These are phyloP conservation scores for Thalassoma bifasciatum DNA, from an alignment of 2,113 vertebrate genomes.

Conservation along the genomic window DNA sequence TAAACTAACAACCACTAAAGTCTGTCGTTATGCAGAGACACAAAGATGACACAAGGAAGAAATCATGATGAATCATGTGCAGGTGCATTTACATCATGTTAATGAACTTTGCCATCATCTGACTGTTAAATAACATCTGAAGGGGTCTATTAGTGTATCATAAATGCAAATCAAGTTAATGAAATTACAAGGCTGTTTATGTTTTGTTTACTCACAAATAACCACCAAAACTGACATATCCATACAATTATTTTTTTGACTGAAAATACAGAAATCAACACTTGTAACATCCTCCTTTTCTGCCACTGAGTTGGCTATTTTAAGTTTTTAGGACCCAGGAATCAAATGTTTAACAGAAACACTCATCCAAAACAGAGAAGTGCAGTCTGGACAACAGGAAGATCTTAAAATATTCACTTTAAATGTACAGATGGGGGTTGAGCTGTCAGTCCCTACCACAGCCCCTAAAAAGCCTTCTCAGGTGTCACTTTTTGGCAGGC, in stretches of 20 bases:
- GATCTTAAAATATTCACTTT: neutral
- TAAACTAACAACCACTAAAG: constrained; percentile 45
- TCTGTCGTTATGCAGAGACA: constrained; percentile 30
- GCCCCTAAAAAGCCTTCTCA: constrained; percentile 10
- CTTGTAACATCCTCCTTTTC: no score
- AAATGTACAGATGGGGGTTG: neutral
- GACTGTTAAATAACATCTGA: no score
- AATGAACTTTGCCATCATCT: no score
- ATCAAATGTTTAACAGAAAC: neutral
- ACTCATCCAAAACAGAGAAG: neutral
- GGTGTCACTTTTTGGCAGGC: constrained; percentile 24
- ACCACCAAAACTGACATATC: no score
- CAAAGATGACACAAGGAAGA: constrained; percentile 16
- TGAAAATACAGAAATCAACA: no score
- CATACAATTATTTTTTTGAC: no score
- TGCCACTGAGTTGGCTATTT: neutral
- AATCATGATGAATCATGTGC: neutral
- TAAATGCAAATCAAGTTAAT: no score
- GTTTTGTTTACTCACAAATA: no score
- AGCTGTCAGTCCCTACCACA: neutral
- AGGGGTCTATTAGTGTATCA: no score
- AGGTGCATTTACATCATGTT: constrained; percentile 6
- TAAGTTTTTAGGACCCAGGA: neutral
- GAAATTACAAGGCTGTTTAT: no score
- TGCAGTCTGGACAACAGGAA: neutral